Base-by-base conservation (phyloP, 2,797 vertebrate species). In the Acanthopagrus latus region DNA sequence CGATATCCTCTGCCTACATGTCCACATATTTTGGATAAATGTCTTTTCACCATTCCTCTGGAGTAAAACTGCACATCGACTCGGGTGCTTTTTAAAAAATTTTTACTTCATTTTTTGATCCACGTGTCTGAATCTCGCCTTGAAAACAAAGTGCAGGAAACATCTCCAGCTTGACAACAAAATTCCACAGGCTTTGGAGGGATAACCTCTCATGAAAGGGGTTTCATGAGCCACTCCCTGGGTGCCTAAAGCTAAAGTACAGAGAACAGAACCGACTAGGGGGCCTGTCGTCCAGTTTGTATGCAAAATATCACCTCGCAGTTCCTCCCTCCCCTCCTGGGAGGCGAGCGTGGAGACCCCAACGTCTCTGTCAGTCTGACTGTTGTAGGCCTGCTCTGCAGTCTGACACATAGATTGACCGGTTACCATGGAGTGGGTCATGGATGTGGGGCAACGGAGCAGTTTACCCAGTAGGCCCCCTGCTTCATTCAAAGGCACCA, bases 381-480 rank as follows among this genome's bases (percentile, higher is more conserved):
- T 88, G 84, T 71, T 80, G 84, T 74, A 64, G 64, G 71, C 64
- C 83, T 75, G 78, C 57, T 46, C 77, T 79, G 80, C 33, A 43
- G 84, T 68, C 68, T 88, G 83, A 92, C 85, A 69, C 47, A 79
- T 56, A 71, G 81, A 85, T 76, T 55, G 88, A 86, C 63, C 51
- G 56, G 92, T 92, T 91, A 82, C 91, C 91, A 91, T 91, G 93
- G 91, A 86, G 88, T 60, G 82, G 88, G 86, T 87, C 85, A 86
- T 80, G 85, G 89, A 91, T 91, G 87, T 78, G 52, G 52, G 78
- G 68, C 78, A 16, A 21, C 48, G 73, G 70, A 78, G 74, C 75
- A 68, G n/a, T 86, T 87, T 68, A 84, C 85, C 83, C 84, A 67
- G 78, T 58, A 83, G 88, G 88, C 82, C 84, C 82, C 81, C 63